Base-by-base conservation (phyloP, 2,888 invertebrate species). In the Anthrax anthrax region DNA sequence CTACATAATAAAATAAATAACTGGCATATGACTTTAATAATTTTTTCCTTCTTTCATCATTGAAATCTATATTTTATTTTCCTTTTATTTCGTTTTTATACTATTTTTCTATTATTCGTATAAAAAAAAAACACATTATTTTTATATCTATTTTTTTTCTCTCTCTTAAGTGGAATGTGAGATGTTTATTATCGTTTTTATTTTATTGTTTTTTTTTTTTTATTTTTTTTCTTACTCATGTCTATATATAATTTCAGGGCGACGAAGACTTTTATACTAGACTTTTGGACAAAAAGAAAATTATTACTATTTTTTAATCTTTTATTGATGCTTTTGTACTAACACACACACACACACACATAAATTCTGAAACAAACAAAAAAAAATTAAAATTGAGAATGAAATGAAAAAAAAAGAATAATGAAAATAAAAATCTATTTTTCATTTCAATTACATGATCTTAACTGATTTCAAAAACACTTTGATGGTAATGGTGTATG, bases 241-340 rank as follows among this genome's bases (percentile, higher is more conserved):
- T 70, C 65, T 72, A 67, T 72, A 67, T 69, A 70, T n/a, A n/a
- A n/a, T 73, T 76, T 70, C 75, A 76, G 76, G 75, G 70, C 75
- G 75, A 70, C 74, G 74, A 67, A 72, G 74, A 66, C 74, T 74
- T 63, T 72, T 75, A 62, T 76, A 74, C 71, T 76, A 75, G 72
- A 71, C 65, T 65, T 56, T 50, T 50, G 48, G 48, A 50, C 47
- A 50, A 49, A 47, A n/a, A n/a, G n/a, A n/a, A n/a, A n/a, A n/a
- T n/a, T n/a, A n/a, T n/a, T n/a, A 32, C 29, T 5, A 16, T 36
- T 16, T 36, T 36, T 36, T n/a, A n/a, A n/a, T n/a, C n/a, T n/a
- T n/a, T n/a, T n/a, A n/a, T n/a, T 36, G 36, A 36, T 16, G 36
- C 36, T 36, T 36, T 36, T 16, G 16, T 36, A 36, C 36, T 36